Conservation (phyloP, 2,797 vertebrate genomes). For the Triplophysa bombifrons region DNA sequence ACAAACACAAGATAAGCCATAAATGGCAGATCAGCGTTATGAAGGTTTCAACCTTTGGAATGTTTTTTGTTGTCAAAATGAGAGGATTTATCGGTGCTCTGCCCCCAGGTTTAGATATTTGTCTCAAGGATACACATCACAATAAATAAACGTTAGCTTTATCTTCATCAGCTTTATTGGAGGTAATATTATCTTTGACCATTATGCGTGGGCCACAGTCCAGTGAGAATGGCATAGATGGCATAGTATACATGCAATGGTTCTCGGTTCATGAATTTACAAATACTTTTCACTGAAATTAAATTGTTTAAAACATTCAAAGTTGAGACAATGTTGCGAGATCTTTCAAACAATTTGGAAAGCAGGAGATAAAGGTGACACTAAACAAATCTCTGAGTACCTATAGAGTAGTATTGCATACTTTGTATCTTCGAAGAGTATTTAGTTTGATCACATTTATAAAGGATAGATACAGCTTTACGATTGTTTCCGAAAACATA, state of each 20-base stretch:
- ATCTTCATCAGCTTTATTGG: conserved; percentile 21
- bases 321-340: no score
- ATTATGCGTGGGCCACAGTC: conserved; percentile 7
- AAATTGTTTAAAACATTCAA: no score
- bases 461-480: no score
- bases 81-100: conserved; percentile 20
- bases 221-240: neutral
- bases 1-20: conserved; percentile 24
- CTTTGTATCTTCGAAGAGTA: no score
- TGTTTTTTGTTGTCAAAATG: conserved; percentile 38
- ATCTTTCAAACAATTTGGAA: no score
- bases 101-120: conserved; percentile 29
- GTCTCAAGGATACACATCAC: conserved; percentile 20
- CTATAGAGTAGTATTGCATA: no score
- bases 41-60: conserved; percentile 38
- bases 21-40: conserved; percentile 25
- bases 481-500: no score
- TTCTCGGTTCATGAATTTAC: neutral
- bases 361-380: neutral
- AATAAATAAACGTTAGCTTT: conserved; percentile 8
- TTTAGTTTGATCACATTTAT: no score
- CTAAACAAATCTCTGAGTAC: neutral
- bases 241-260: neutral
- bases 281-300: no score
- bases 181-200: neutral